phyloP scores from a whole-genome alignment of 2,888 invertebrate genomes.

The Cheilosia impressa region DNA sequence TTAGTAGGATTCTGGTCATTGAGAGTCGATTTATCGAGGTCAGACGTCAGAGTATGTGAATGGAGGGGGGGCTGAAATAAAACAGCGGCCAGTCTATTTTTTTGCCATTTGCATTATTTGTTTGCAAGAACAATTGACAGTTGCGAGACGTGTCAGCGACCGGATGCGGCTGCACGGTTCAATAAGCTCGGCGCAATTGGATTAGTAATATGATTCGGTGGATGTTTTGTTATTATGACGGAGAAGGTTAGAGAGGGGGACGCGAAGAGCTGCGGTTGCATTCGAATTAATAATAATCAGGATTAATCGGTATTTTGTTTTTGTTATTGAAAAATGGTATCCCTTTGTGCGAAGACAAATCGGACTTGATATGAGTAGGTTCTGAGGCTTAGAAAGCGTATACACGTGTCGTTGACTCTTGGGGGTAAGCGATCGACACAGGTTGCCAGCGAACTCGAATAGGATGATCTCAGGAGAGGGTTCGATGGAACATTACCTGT shows the following conservation, averaged over 20 bases:
- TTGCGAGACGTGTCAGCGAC: slow-evolving; percentile 18
- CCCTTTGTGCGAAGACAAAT: slow-evolving; percentile 3
- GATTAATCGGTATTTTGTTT: not conserved
- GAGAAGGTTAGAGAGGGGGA: not conserved
- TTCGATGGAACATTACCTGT: no score
- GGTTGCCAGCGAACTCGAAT: no score
- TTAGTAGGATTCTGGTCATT: slow-evolving; percentile 2
- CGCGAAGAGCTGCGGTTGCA: no score
- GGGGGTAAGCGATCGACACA: no score
- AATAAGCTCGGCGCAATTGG: slow-evolving; percentile 8
- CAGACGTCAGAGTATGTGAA: slow-evolving; percentile 6
- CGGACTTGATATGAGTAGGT: not conserved
- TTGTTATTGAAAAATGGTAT: slow-evolving; percentile 20
- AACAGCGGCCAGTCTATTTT: slow-evolving; percentile 8
- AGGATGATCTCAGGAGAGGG: no score
- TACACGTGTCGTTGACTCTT: no score
- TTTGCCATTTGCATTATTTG: slow-evolving; percentile 21
- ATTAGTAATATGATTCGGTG: slow-evolving; percentile 19
- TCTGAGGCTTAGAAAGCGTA: not conserved
- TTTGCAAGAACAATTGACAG: slow-evolving; percentile 17
- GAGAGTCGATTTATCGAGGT: slow-evolving; percentile 30
- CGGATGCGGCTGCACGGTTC: not conserved
- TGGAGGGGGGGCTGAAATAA: not conserved
- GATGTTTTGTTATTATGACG: slow-evolving; percentile 10
- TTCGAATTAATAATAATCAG: slow-evolving; percentile 19